Evolutionary conservation across 2,888 invertebrate species (phyloP), one percentile per base, ranked within the genome.

Genomic region (Didymodactylos carnosus): DNA sequence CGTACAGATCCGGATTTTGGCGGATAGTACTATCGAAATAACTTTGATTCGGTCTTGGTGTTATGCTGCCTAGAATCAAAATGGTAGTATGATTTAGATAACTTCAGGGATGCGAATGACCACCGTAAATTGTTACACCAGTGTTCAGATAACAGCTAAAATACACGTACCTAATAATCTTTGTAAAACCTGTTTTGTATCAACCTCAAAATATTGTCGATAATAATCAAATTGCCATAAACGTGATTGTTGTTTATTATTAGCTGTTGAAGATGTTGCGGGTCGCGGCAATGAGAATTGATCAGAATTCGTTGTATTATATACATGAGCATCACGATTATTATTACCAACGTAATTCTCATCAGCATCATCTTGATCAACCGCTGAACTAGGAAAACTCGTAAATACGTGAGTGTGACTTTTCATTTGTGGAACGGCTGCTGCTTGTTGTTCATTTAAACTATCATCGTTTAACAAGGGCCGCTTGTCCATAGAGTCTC

Each of bases 151-250:
- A n/a, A n/a, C n/a, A n/a, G n/a, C n/a, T n/a, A n/a, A n/a, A n/a
- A n/a, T n/a, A n/a, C n/a, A n/a, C 0, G 94, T 92, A 75, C 90
- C 89, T 72, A 89, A 84, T 43, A 95, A 89, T 77, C 95, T 86
- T 77, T 89, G 88, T 2, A 91, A 80, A 3, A 97, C 94, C 82
- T 92, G 91, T 78, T 87, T 87, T 7, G 94, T 92, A 78, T 92
- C 91, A 0, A 97, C 91, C 84, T 97, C 91, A 84, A 97, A 97
- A 82, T 83, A 86, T 76, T 83, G 83, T 77, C 85, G 85, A 78
- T 85, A 86, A 76, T 77, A 81, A 53, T 74, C 74, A 16, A 74
- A 53, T 74, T 74, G 74, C 74, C 71, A 74, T 7, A 62, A 16
- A n/a, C n/a, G 19, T 19, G 8, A 35, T 35, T 53, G 53, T 27